phyloP scores from a whole-genome alignment of 2,797 vertebrate species.

The Myripristis murdjan region DNA sequence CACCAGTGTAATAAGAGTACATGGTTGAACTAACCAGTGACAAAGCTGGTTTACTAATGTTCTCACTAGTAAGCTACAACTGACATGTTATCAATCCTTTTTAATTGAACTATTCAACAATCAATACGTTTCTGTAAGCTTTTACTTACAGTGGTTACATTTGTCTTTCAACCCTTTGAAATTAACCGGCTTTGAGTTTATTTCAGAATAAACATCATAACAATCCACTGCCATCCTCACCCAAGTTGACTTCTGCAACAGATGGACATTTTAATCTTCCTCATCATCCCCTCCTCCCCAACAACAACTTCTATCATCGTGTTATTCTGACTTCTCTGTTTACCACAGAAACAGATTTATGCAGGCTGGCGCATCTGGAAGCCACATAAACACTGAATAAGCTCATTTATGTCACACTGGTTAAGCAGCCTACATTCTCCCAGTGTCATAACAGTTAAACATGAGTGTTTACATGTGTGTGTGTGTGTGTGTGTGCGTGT shows the following conservation, averaged over 20 bases:
- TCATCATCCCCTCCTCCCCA: conserved; percentile 55
- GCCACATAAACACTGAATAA: conserved; percentile 11
- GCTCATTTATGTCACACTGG: neutral
- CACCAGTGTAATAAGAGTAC: no score
- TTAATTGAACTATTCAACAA: no score
- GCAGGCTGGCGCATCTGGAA: conserved; percentile 12
- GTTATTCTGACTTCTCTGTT: conserved; percentile 29
- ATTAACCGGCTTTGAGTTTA: neutral
- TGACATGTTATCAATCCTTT: no score
- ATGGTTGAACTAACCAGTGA: no score
- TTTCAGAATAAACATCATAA: conserved; percentile 17
- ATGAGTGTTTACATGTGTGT: neutral
- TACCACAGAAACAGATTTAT: conserved; percentile 33
- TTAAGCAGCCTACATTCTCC: neutral
- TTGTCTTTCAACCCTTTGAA: neutral
- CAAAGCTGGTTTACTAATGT: no score
- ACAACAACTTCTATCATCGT: conserved; percentile 33
- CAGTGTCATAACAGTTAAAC: neutral
- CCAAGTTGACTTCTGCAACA: conserved; percentile 56
- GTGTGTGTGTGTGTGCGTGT: neutral
- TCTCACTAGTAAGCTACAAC: no score
- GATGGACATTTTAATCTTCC: conserved; percentile 76
- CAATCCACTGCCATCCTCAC: conserved; percentile 33
- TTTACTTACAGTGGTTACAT: neutral
- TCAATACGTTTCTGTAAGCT: neutral